Base-by-base conservation (phyloP, 2,797 vertebrate species). In the Hoplostethus mediterraneus region DNA sequence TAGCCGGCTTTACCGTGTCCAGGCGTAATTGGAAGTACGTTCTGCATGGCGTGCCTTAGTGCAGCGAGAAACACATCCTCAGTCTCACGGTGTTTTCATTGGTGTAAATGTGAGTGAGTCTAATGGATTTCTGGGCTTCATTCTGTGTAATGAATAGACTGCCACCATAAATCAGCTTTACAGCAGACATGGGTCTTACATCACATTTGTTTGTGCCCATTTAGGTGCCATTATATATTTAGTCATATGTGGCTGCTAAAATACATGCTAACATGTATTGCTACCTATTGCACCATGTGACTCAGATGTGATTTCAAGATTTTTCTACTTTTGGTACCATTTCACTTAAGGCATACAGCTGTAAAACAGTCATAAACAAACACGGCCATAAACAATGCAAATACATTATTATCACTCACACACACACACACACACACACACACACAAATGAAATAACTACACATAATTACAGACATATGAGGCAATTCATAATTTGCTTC, bases 21-120 rank as follows among this genome's bases (percentile, higher is more conserved):
- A 28, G 21, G 40, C 66, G 47, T 71, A 75, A 77, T 60, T 74
- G 44, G 49, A 71, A 79, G 59, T 73, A 0, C 14, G 67, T 74
- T 63, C 62, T 73, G 52, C 16, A 73, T 72, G 51, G 38, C n/a
- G 33, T 59, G 31, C 17, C 56, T 40, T 5, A 2, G n/a, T 48
- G 51, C 3, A 52, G 63, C 17, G 44, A n/a, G 6, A 67, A 40
- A 21, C 12, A 1, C 38, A 54, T 51, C 38, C 9, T 52, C 40
- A 10, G 53, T 33, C 52, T 65, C 8, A n/a, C 17, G 16, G 16
- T 71, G 59, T 75, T 67, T 64, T 66, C 63, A 44, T 72, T 74
- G 47, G 53, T 17, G 21, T 58, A 40, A 38, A 31, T 60, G 54
- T 33, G 6, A 30, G 6, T 12, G 42, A 45, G 33, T 61, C 6